Evolutionary conservation across 2,797 vertebrate species (phyloP).

Genomic region (Enteromius anoplus): DNA sequence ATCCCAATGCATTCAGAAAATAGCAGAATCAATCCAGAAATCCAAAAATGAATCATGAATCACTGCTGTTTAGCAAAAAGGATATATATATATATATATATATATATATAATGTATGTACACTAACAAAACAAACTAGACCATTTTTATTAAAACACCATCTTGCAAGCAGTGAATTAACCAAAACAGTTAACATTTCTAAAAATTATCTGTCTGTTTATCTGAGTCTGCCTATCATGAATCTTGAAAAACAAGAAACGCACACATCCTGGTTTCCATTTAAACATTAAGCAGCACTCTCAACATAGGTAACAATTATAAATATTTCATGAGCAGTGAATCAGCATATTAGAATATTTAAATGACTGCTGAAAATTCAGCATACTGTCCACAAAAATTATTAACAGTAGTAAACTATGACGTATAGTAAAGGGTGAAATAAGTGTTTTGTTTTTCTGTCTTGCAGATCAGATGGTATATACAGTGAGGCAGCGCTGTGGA

Average conservation of each 20-base stretch:
- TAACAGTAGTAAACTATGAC: not conserved
- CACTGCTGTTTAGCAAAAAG: no score
- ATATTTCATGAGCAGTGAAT: not conserved
- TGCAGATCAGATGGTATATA: conserved; percentile 98
- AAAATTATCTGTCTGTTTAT: no score
- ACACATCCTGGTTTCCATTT: not conserved
- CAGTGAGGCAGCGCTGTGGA: conserved; percentile 93
- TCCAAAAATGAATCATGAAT: not conserved
- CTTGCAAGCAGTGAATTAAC: not conserved
- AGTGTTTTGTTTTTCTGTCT: not conserved
- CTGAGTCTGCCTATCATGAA: not conserved
- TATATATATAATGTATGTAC: no score
- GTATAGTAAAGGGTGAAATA: not conserved
- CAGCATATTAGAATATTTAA: not conserved
- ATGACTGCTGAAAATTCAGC: not conserved
- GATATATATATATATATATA: no score
- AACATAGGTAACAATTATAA: not conserved
- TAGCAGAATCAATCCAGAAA: not conserved
- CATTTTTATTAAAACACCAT: not conserved
- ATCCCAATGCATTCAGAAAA: not conserved
- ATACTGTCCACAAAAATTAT: no score
- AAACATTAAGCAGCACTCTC: not conserved
- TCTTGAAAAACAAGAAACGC: not conserved
- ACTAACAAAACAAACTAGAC: not conserved
- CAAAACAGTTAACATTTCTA: no score